Evolutionary conservation across 2,797 vertebrate species (phyloP).

Genomic region (Rhynchotus rufescens): DNA sequence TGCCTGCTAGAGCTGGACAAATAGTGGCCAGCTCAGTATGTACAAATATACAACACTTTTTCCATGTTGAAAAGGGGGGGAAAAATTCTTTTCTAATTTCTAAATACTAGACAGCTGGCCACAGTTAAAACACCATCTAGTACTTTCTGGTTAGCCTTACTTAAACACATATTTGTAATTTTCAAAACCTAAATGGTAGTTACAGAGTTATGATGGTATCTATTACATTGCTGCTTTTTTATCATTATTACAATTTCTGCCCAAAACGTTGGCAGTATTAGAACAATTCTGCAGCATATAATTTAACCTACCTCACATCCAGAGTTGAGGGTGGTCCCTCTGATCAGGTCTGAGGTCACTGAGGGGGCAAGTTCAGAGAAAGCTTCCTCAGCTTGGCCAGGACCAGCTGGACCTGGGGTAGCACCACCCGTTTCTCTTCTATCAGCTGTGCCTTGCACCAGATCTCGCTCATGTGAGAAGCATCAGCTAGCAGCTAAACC

Average conservation of each 20-base stretch:
- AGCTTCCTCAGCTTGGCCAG: background rate
- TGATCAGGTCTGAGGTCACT: background rate
- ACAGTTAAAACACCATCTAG: slow-evolving; percentile 10
- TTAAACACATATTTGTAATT: slow-evolving; percentile 22
- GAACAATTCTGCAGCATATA: background rate
- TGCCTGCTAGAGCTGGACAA: background rate
- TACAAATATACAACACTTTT: background rate
- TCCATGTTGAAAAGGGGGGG: background rate
- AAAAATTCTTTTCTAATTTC: slow-evolving; percentile 32
- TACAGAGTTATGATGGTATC: slow-evolving; percentile 45
- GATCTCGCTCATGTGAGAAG: background rate
- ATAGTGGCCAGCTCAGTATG: background rate
- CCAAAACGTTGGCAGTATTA: background rate
- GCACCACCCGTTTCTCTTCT: background rate
- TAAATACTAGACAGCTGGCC: slow-evolving; percentile 29
- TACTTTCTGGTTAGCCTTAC: slow-evolving; percentile 49
- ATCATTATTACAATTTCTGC: slow-evolving; percentile 5
- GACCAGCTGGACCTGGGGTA: background rate
- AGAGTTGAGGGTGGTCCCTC: background rate
- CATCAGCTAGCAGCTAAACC: background rate
- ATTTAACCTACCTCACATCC: slow-evolving; percentile 37
- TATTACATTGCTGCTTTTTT: slow-evolving; percentile 47
- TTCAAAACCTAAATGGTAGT: slow-evolving; percentile 47
- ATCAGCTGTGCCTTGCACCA: background rate
- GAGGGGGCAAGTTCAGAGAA: background rate